These are phyloP conservation scores for Caligus rogercresseyi DNA, from an alignment of 1,140 invertebrate species.

Conservation along the genomic window DNA sequence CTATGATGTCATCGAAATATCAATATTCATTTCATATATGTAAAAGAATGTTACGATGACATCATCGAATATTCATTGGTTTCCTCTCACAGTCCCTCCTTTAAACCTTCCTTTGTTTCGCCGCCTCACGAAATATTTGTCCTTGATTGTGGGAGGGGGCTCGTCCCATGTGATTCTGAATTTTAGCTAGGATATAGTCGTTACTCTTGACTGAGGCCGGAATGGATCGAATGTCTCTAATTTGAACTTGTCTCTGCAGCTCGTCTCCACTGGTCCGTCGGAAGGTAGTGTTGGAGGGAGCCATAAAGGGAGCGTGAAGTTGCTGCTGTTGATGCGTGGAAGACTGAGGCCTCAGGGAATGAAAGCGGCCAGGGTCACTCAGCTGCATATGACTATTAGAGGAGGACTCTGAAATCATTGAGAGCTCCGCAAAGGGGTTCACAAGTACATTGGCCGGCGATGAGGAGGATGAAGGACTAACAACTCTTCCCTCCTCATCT, in stretches of 20 bases:
- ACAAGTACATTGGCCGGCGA: not conserved
- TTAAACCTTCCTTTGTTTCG: not conserved
- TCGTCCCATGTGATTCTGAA: slow-evolving; percentile 17
- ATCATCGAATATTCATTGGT: not conserved
- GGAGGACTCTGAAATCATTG: slow-evolving; percentile 1
- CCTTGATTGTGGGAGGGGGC: not conserved
- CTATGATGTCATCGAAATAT: not conserved
- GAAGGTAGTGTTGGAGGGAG: not conserved
- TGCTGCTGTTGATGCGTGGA: no score
- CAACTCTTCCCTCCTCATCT: not conserved
- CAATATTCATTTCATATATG: not conserved
- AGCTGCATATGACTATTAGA: not conserved
- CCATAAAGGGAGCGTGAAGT: not conserved
- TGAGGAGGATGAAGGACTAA: no score
- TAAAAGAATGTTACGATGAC: not conserved
- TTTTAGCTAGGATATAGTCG: slow-evolving; percentile 19
- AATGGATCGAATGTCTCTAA: slow-evolving; percentile 15
- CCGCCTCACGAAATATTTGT: not conserved
- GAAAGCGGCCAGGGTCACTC: not conserved
- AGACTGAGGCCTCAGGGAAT: not conserved
- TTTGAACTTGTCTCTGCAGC: slow-evolving; percentile 15
- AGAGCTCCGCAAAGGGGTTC: slow-evolving; percentile 11
- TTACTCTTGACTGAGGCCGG: slow-evolving; percentile 12
- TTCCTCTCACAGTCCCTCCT: not conserved
- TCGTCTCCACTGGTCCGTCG: not conserved